A percentile compares a stretch with the other conserved stretches of the same genome.
Evolutionary conservation across 2,888 invertebrate genomes (phyloP).

Genomic region (Caenorhabditis sp.): DNA sequence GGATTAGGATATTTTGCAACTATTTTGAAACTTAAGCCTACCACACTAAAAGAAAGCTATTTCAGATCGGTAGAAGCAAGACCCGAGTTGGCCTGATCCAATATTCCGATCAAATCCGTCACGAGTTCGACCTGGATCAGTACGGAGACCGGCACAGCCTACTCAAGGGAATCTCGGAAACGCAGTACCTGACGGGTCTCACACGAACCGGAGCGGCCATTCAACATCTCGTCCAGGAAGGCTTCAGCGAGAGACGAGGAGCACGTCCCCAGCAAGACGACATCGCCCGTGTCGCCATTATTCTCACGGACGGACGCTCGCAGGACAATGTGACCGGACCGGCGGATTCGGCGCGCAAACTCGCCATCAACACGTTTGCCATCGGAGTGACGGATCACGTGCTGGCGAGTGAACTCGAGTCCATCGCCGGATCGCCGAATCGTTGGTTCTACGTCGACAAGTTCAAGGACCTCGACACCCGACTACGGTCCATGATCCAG

Average conservation of each 20-base stretch:
- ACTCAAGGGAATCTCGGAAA: conserved; percentile 62
- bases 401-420: conserved; percentile 77
- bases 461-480: conserved; percentile 79
- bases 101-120: conserved; percentile 78
- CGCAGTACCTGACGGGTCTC: conserved; percentile 74
- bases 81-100: conserved; percentile 79
- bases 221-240: conserved; percentile 78
- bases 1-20: no score
- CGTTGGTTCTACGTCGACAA: conserved; percentile 79
- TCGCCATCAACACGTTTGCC: conserved; percentile 79
- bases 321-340: conserved; percentile 79
- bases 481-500: conserved; percentile 78
- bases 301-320: conserved; percentile 80
- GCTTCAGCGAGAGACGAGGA: conserved; percentile 77
- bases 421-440: conserved; percentile 77
- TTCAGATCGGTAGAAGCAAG: conserved; percentile 76
- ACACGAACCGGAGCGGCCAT: conserved; percentile 79
- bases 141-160: conserved; percentile 57
- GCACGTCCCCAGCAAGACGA: conserved; percentile 69
- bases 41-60: no score
- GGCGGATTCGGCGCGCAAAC: conserved; percentile 77
- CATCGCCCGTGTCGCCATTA: conserved; percentile 77
- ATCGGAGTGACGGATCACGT: conserved; percentile 80
- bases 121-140: conserved; percentile 78
- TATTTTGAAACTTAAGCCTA: no score